Evolutionary conservation across 2,113 vertebrate genomes (phyloP).

Genomic region (Gambusia affinis): DNA sequence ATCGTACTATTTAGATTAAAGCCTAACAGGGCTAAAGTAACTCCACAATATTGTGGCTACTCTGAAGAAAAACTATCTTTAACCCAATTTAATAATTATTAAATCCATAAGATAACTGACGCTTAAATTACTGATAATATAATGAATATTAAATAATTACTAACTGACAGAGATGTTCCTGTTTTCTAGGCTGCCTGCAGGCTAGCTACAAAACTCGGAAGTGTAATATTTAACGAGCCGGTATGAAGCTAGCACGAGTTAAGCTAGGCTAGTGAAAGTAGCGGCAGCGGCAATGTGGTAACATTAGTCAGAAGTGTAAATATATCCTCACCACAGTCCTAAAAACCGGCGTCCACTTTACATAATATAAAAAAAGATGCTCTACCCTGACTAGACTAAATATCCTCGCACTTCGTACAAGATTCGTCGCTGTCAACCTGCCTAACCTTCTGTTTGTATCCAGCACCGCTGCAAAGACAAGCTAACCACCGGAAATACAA

Average conservation of each 20-base stretch:
- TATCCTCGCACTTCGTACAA: neutral
- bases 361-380: conserved; percentile 56
- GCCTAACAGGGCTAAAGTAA: neutral
- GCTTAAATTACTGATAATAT: neutral
- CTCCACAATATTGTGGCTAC: neutral
- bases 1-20: neutral
- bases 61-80: neutral
- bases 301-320: conserved; percentile 1
- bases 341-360: conserved; percentile 30
- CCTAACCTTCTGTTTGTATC: conserved; percentile 54
- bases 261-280: conserved; percentile 41
- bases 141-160: neutral
- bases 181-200: neutral
- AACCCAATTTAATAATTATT: neutral
- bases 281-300: neutral
- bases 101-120: neutral
- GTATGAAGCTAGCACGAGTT: conserved; percentile 33
- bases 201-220: neutral
- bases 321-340: conserved; percentile 50
- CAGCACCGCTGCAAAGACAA: neutral
- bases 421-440: conserved; percentile 13
- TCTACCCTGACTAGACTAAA: neutral
- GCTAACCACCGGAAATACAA: neutral
- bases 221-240: conserved; percentile 1
- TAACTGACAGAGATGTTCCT: neutral